Evolutionary conservation across 1,140 invertebrate genomes (phyloP).

Genomic region (Nasonia vitripennis): DNA sequence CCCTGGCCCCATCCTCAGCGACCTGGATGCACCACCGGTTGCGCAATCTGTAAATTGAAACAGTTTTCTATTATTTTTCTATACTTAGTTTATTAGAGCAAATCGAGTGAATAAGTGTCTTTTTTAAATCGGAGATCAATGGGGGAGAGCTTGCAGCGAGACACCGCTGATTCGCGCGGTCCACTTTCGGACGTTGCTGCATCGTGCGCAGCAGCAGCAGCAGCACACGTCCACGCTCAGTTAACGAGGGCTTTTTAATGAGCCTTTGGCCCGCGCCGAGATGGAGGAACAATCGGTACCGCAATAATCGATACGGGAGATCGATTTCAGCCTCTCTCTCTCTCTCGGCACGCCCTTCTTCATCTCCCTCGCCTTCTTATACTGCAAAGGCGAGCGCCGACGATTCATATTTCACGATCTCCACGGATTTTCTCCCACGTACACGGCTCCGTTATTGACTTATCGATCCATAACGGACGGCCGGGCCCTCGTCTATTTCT

Average conservation of each 20-base stretch:
- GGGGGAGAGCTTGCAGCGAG: no score
- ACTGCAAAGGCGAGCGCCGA: neutral
- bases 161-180: no score
- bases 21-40: conserved; percentile 39
- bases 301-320: conserved; percentile 43
- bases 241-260: conserved; percentile 51
- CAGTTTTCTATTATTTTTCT: neutral
- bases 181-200: no score
- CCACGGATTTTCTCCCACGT: conserved; percentile 1
- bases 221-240: neutral
- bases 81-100: no score
- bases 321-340: conserved; percentile 13
- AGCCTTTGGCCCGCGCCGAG: conserved; percentile 21
- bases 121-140: no score
- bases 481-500: neutral
- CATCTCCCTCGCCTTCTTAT: neutral
- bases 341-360: conserved; percentile 29
- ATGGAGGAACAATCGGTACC: conserved; percentile 37
- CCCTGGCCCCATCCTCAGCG: conserved; percentile 44
- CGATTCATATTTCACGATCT: conserved; percentile 32
- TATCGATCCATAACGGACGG: conserved; percentile 39
- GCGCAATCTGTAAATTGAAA: conserved; percentile 21
- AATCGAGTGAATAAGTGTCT: no score
- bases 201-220: neutral
- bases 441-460: conserved; percentile 7